phyloP scores from a whole-genome alignment of 2,888 invertebrate genomes.

The Drosophila engyochracea region DNA sequence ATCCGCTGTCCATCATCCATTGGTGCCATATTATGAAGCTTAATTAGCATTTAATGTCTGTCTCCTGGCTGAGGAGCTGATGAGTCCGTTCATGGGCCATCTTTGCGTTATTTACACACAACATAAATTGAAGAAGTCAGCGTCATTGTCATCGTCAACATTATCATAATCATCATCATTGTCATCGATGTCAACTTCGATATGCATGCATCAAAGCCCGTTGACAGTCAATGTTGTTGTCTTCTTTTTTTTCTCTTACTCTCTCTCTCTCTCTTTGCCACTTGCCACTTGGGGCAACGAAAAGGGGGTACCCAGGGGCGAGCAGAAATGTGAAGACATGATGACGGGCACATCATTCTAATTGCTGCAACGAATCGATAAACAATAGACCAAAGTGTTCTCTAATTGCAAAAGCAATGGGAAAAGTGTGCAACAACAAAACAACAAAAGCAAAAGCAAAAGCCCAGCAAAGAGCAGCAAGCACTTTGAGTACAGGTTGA shows the following conservation, averaged over 20 bases:
- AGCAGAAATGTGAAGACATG: conserved; percentile 22
- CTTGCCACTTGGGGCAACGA: background rate
- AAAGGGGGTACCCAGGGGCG: background rate
- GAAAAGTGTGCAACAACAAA: conserved; percentile 14
- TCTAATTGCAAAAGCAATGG: conserved; percentile 21
- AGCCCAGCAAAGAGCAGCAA: background rate
- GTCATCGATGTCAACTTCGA: conserved; percentile 5
- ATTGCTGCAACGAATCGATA: conserved; percentile 59
- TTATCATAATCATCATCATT: conserved; percentile 7
- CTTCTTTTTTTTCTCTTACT: background rate
- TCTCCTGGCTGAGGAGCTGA: conserved; percentile 9
- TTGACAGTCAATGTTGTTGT: background rate
- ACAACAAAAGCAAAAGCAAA: background rate
- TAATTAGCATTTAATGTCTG: conserved; percentile 65
- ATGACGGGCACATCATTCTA: conserved; percentile 20
- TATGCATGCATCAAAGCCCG: conserved; percentile 1
- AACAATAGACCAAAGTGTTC: conserved; percentile 50
- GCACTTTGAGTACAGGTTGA: background rate
- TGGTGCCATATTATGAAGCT: conserved; percentile 68
- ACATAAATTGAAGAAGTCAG: conserved; percentile 18
- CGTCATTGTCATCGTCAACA: conserved; percentile 21
- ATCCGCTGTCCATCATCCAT: conserved; percentile 4
- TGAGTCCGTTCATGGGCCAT: background rate
- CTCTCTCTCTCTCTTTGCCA: background rate
- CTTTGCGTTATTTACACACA: conserved; percentile 4